Percentiles rank a stretch among this genome's conserved stretches.
Conservation (phyloP, 2,888 invertebrate genomes). For the Drosophila silvestris region DNA sequence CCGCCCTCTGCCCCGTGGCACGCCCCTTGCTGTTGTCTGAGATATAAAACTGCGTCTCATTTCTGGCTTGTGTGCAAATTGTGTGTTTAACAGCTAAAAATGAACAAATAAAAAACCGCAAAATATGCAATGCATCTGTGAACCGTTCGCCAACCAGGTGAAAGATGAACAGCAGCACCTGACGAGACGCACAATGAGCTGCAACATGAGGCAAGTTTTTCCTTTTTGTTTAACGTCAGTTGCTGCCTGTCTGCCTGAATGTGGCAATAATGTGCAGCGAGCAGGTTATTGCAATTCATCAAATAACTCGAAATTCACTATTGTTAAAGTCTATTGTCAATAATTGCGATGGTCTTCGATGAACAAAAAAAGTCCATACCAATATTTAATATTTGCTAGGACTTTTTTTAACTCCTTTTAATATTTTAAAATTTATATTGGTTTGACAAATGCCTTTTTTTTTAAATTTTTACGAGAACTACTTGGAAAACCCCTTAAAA, state of each 20-base stretch:
- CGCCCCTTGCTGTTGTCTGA: neutral
- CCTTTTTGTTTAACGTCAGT: constrained; percentile 5
- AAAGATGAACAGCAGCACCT: constrained; percentile 63
- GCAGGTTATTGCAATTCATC: constrained; percentile 26
- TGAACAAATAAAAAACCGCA: constrained; percentile 45
- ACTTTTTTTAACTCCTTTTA: neutral
- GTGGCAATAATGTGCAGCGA: constrained; percentile 33
- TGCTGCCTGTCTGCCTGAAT: constrained; percentile 9
- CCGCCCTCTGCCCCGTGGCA: constrained; percentile 1
- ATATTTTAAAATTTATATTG: neutral
- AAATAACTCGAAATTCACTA: constrained; percentile 11
- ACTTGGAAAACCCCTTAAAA: neutral
- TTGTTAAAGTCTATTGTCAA: constrained; percentile 30
- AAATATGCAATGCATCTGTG: constrained; percentile 53
- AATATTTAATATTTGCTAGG: neutral
- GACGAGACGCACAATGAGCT: constrained; percentile 62
- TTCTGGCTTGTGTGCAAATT: constrained; percentile 35
- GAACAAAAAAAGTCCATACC: neutral
- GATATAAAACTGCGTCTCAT: constrained; percentile 14
- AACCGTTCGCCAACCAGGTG: constrained; percentile 67
- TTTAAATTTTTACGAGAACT: neutral
- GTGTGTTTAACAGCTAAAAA: constrained; percentile 13
- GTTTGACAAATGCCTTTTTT: neutral
- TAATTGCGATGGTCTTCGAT: neutral
- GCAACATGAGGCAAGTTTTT: constrained; percentile 49